Conservation (phyloP, 1,140 invertebrate species). For the Magallana angulata region DNA sequence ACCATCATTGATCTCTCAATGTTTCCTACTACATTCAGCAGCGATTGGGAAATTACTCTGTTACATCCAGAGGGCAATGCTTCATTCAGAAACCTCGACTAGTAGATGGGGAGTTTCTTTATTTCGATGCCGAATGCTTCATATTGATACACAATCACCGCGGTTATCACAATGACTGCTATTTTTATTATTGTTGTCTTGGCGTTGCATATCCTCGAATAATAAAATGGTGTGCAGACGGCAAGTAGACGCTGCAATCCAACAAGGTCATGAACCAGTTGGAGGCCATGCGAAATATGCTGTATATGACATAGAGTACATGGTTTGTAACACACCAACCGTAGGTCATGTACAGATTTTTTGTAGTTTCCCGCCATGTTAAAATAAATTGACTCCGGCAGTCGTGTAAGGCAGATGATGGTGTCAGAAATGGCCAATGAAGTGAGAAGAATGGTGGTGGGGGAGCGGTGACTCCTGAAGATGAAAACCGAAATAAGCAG, state of each 20-base stretch:
- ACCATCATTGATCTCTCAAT: slow-evolving; percentile 39
- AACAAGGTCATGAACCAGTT: slow-evolving; percentile 54
- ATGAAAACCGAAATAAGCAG: slow-evolving; percentile 53
- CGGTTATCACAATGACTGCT: neutral
- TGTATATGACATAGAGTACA: slow-evolving; percentile 35
- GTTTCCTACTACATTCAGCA: neutral
- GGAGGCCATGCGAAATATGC: slow-evolving; percentile 42
- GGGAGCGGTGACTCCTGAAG: slow-evolving; percentile 40
- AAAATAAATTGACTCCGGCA: slow-evolving; percentile 46
- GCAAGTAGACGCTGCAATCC: slow-evolving; percentile 49
- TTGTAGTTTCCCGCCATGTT: slow-evolving; percentile 47
- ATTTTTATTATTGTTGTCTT: slow-evolving; percentile 22
- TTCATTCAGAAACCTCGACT: neutral
- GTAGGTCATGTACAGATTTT: slow-evolving; percentile 18
- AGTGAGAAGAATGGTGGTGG: slow-evolving; percentile 46
- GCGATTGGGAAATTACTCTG: neutral
- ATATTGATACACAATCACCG: slow-evolving; percentile 40
- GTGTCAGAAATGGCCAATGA: slow-evolving; percentile 50
- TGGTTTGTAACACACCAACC: slow-evolving; percentile 48
- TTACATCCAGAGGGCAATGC: slow-evolving; percentile 24
- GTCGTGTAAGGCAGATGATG: slow-evolving; percentile 42
- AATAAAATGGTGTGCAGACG: slow-evolving; percentile 47
- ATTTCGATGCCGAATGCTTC: slow-evolving; percentile 44
- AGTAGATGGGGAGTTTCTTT: neutral
- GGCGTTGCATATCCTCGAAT: slow-evolving; percentile 42